These are phyloP conservation scores for Microctenopoma lineatum DNA, from an alignment of 2,797 vertebrate genomes.

Conservation along the genomic window DNA sequence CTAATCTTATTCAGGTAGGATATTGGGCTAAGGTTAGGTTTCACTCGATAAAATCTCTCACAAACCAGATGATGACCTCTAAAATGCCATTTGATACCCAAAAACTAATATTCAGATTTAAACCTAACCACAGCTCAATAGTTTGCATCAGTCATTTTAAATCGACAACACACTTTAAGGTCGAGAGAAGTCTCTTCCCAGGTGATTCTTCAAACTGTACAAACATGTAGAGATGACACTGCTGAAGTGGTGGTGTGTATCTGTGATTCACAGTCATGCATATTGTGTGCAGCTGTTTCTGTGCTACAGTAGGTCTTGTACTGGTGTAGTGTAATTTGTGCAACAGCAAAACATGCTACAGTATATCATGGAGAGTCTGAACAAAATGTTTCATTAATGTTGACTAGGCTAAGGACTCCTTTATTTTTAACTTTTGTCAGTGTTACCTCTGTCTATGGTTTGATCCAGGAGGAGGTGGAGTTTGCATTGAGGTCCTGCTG, in stretches of 20 bases:
- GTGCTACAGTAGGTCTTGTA: slow-evolving; percentile 37
- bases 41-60: slow-evolving; percentile 36
- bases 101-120: slow-evolving; percentile 24
- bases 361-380: slow-evolving; percentile 45
- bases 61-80: slow-evolving; percentile 29
- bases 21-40: slow-evolving; percentile 50
- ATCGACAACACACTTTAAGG: slow-evolving; percentile 31
- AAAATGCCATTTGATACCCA: slow-evolving; percentile 21
- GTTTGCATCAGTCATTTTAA: slow-evolving; percentile 20
- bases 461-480: slow-evolving; percentile 91
- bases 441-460: slow-evolving; percentile 88
- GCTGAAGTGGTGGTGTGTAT: slow-evolving; percentile 60
- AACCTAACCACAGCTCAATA: slow-evolving; percentile 52
- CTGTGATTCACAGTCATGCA: slow-evolving; percentile 57
- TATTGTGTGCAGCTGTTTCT: slow-evolving; percentile 50
- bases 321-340: slow-evolving; percentile 23
- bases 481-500: slow-evolving; percentile 94
- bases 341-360: slow-evolving; percentile 56
- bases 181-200: slow-evolving; percentile 39
- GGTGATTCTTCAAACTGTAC: slow-evolving; percentile 46
- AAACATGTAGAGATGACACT: slow-evolving; percentile 60
- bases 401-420: slow-evolving; percentile 36
- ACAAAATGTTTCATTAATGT: slow-evolving; percentile 27
- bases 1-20: slow-evolving; percentile 11
- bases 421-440: slow-evolving; percentile 29